These are phyloP conservation scores for Gryllus longicercus DNA, from an alignment of 2,888 invertebrate species.

Conservation along the genomic window DNA sequence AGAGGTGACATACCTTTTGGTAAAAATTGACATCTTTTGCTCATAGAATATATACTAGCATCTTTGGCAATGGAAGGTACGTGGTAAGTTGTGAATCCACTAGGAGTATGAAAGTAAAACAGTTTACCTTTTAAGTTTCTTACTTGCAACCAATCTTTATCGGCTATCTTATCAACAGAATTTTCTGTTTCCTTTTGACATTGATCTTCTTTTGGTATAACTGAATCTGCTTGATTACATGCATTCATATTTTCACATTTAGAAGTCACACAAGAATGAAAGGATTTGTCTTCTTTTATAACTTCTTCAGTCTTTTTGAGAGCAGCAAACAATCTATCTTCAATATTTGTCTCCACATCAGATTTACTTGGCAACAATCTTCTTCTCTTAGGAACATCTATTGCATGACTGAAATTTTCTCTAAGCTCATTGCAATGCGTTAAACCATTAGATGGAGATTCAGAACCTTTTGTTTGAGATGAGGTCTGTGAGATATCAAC, in stretches of 20 bases:
- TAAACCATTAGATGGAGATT: no score
- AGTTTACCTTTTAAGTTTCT: conserved; percentile 41
- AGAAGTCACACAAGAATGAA: not conserved
- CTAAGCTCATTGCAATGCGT: no score
- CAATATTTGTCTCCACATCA: not conserved
- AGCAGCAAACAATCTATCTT: no score
- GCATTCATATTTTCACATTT: not conserved
- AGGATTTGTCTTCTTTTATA: not conserved
- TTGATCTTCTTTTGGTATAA: not conserved
- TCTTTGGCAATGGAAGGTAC: conserved; percentile 35
- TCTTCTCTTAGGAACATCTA: not conserved
- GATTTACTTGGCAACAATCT: not conserved
- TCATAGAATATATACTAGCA: conserved; percentile 44
- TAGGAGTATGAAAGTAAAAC: conserved; percentile 43
- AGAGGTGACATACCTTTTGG: conserved; percentile 62
- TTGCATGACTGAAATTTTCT: no score
- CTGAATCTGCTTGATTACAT: not conserved
- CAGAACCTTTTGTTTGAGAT: no score
- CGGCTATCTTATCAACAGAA: not conserved
- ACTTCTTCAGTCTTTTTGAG: not conserved
- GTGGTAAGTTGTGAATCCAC: conserved; percentile 43
- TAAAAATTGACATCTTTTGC: conserved; percentile 51
- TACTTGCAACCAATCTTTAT: conserved; percentile 37
- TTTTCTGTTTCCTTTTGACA: not conserved
- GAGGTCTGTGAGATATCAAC: no score